Percentiles rank a stretch among this genome's conserved stretches.
These are phyloP conservation scores for Bombus confusus DNA, from an alignment of 1,140 invertebrate genomes.

Conservation along the genomic window DNA sequence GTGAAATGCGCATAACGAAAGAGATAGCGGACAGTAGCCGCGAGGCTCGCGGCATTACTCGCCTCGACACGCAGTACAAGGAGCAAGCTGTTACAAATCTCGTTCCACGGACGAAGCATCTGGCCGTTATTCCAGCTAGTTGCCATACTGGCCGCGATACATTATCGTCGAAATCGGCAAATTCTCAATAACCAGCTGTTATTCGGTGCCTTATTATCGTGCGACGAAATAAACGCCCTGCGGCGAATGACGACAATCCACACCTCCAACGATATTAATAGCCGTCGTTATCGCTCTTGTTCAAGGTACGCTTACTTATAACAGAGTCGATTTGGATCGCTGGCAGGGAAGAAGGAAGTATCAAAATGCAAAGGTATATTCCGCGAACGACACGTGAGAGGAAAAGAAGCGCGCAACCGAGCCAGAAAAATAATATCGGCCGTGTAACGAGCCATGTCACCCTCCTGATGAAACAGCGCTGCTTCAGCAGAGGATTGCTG, in stretches of 20 bases:
- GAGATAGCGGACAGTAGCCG: background rate
- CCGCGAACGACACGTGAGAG: background rate
- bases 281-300: background rate
- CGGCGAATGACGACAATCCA: too few relatives aligned
- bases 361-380: background rate
- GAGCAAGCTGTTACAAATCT: conserved; percentile 21
- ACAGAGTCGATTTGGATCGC: background rate
- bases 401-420: conserved; percentile 7
- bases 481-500: conserved; percentile 41
- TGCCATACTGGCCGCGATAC: background rate
- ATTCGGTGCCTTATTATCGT: background rate
- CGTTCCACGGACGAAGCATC: background rate
- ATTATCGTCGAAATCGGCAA: conserved; percentile 14
- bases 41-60: background rate
- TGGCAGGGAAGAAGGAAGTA: background rate
- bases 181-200: background rate
- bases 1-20: background rate
- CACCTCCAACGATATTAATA: too few relatives aligned
- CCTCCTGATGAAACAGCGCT: conserved; percentile 39
- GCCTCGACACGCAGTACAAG: background rate
- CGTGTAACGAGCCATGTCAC: conserved; percentile 26
- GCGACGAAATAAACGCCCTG: background rate
- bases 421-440: conserved; percentile 50
- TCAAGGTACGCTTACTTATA: background rate
- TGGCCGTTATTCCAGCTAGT: conserved; percentile 2